phyloP scores from a whole-genome alignment of 1,140 invertebrate species.

The Diorhabda carinulata region DNA sequence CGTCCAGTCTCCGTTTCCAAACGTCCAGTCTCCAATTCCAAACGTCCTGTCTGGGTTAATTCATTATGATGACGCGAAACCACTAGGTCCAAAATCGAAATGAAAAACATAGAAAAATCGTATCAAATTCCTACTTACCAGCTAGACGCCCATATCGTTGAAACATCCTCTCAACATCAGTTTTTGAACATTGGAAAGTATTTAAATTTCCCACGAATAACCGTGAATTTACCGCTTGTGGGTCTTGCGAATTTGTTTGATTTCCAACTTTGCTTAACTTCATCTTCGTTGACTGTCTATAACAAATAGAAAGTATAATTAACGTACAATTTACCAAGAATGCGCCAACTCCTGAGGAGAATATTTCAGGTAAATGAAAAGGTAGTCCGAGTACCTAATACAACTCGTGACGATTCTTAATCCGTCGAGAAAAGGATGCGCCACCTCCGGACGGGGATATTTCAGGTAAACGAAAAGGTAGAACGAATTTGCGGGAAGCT shows the following conservation, averaged over 20 bases:
- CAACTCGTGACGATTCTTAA: too few relatives aligned
- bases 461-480: too few relatives aligned
- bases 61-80: too few relatives aligned
- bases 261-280: slow-evolving; percentile 83
- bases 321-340: background rate
- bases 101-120: background rate
- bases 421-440: too few relatives aligned
- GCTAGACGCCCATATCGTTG: slow-evolving; percentile 78
- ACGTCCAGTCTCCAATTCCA: too few relatives aligned
- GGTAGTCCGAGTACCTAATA: too few relatives aligned
- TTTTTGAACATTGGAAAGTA: slow-evolving; percentile 84
- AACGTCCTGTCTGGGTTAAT: too few relatives aligned
- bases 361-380: too few relatives aligned
- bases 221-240: slow-evolving; percentile 79
- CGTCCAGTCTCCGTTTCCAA: too few relatives aligned
- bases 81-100: background rate
- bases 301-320: slow-evolving; percentile 26
- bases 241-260: slow-evolving; percentile 84
- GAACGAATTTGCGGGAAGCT: too few relatives aligned
- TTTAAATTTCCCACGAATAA: slow-evolving; percentile 89
- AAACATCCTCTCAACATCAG: slow-evolving; percentile 84
- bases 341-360: too few relatives aligned
- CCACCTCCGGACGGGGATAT: too few relatives aligned
- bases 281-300: slow-evolving; percentile 50
- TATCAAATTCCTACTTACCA: slow-evolving; percentile 52